Conservation (phyloP, 2,113 vertebrate species). For the Notiomystis cincta region DNA sequence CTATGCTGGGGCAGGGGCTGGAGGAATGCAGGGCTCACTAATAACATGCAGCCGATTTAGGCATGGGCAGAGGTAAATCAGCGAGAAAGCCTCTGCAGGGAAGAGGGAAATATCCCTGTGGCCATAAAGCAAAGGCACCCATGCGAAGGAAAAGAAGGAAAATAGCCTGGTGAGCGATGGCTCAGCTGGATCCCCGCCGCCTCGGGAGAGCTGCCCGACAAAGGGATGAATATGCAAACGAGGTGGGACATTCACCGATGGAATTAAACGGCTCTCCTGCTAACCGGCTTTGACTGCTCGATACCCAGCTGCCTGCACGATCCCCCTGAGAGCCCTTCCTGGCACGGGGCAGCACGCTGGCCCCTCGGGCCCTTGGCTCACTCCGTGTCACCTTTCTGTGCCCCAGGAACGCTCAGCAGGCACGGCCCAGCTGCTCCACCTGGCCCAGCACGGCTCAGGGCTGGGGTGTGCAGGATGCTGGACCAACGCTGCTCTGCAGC, state of each 20-base stretch:
- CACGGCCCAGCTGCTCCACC: rapidly evolving
- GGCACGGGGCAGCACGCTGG: rapidly evolving
- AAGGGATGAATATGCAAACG: neutral
- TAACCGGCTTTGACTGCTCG: neutral
- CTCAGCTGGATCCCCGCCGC: neutral
- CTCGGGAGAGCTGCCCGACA: rapidly evolving
- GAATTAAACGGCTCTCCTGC: neutral
- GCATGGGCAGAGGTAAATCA: neutral
- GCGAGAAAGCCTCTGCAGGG: neutral
- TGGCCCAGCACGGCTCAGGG: rapidly evolving
- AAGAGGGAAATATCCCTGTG: neutral
- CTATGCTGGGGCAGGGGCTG: neutral
- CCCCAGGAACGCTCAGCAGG: neutral
- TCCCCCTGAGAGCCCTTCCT: neutral
- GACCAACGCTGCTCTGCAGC: neutral
- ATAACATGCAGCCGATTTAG: neutral
- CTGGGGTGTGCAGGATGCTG: rapidly evolving
- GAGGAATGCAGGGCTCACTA: neutral
- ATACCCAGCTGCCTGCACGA: neutral
- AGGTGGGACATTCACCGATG: neutral
- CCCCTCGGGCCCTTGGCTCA: rapidly evolving
- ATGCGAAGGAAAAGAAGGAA: neutral
- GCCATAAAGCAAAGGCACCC: neutral
- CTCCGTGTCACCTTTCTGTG: rapidly evolving
- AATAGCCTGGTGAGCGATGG: rapidly evolving